Base-by-base conservation (phyloP, 2,113 vertebrate genomes). In the Neoarius graeffei region DNA sequence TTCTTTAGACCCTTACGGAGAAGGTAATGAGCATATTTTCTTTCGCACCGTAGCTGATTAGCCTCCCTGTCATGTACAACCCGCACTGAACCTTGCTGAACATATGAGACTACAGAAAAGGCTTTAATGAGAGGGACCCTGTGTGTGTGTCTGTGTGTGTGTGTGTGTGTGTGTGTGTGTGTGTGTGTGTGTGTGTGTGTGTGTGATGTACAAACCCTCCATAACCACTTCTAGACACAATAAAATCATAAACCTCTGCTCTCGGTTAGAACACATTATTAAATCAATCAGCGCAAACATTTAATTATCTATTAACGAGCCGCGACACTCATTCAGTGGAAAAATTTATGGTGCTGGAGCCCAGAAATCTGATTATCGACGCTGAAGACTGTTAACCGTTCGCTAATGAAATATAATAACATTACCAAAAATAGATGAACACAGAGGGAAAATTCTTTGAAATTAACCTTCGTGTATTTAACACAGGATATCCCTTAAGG, bases 1-100 rank as follows among this genome's bases (percentile, higher is more conserved):
- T 93, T 93, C 91, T 93, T 94, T 91, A 92, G 92, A 91, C 90
- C 91, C 93, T 93, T 89, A 91, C 92, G 90, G 92, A 90, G 83
- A 90, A 93, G 91, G 92, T 90, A 93, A 92, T 93, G 93, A 94
- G 91, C 71, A 88, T 64, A 79, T 91, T 92, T 93, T 91, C 87
- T 89, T 93, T 86, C 87, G 89, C 83, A 83, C 62, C 35, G 52
- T 27, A 77, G 86, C 69, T 80, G 84, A 90, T 88, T 83, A 83
- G 86, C 79, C 89, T 60, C 84, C 52, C 89, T 92, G 91, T 92
- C 89, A 91, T 92, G 91, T 91, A 88, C 87, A 92, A 92, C 69
- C 69, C 81, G 20, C 42, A 11, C 80, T 86, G 85, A 91, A 89
- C 85, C 81, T 83, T 80, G 83, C 30, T 77, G 30, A 88, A 77